Evolutionary conservation across 2,888 invertebrate species (phyloP).

Genomic region (Rotaria magnacalcarata): DNA sequence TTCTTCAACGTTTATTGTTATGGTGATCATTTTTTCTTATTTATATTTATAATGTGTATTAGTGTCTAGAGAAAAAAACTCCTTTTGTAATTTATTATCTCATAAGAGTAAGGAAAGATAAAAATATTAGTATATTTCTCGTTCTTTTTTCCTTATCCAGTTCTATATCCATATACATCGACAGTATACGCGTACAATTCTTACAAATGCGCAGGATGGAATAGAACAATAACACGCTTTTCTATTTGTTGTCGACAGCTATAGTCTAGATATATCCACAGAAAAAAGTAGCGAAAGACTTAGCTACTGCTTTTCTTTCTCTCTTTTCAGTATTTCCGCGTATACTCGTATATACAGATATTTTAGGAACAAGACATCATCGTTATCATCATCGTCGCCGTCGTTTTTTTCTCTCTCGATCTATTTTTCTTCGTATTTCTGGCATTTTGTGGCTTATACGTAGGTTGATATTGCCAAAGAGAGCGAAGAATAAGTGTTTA

Average conservation of each 20-base stretch:
- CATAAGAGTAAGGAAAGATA: neutral
- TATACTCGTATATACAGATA: neutral
- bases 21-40: neutral
- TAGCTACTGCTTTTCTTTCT: neutral
- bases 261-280: neutral
- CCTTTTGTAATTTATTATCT: neutral
- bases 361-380: constrained; percentile 1
- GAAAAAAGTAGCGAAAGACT: neutral
- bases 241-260: neutral
- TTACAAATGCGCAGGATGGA: neutral
- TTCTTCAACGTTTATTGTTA: neutral
- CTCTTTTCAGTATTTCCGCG: neutral
- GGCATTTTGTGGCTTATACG: neutral
- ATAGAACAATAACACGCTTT: constrained; percentile 13
- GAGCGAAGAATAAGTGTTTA: neutral
- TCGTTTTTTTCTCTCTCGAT: neutral
- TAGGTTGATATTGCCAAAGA: neutral
- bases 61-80: neutral
- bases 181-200: neutral
- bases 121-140: neutral
- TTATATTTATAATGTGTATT: neutral
- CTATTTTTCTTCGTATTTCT: constrained; percentile 1
- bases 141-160: neutral
- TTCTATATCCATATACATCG: neutral
- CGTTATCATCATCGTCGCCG: neutral